phyloP scores from a whole-genome alignment of 1,140 invertebrate species.

The Mamestra configurata region DNA sequence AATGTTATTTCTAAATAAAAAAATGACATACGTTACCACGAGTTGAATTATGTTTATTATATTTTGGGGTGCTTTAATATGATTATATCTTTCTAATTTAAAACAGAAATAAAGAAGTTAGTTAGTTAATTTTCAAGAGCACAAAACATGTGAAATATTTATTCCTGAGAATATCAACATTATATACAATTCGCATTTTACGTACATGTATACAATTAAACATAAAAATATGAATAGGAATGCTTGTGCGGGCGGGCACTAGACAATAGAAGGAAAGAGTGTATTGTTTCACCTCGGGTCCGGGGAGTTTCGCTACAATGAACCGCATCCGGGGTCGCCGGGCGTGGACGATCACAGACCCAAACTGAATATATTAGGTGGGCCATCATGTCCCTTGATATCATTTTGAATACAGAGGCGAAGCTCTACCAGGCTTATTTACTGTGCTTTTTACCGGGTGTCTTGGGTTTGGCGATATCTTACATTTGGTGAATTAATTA shows the following conservation, averaged over 20 bases:
- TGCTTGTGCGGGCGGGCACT: conserved; percentile 52
- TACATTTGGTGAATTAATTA: too few species aligned
- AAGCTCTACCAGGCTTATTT: not conserved
- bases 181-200: conserved; percentile 24
- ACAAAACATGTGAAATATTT: conserved; percentile 20
- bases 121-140: not conserved
- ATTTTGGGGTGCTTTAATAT: conserved; percentile 55
- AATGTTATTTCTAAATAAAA: conserved; percentile 72
- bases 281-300: conserved; percentile 80
- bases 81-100: conserved; percentile 55
- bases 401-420: conserved; percentile 2
- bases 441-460: not conserved
- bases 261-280: conserved; percentile 84
- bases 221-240: conserved; percentile 46
- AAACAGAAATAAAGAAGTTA: conserved; percentile 20
- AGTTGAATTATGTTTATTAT: conserved; percentile 58
- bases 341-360: conserved; percentile 53
- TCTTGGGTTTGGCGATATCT: not conserved
- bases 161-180: conserved; percentile 7
- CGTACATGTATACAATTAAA: conserved; percentile 38
- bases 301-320: conserved; percentile 87
- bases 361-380: conserved; percentile 52
- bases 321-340: conserved; percentile 81
- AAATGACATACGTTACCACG: conserved; percentile 69
- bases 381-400: conserved; percentile 44